phyloP scores from a whole-genome alignment of 92 coral and sea anemone genomes.

The Virgularia gustaviana region DNA sequence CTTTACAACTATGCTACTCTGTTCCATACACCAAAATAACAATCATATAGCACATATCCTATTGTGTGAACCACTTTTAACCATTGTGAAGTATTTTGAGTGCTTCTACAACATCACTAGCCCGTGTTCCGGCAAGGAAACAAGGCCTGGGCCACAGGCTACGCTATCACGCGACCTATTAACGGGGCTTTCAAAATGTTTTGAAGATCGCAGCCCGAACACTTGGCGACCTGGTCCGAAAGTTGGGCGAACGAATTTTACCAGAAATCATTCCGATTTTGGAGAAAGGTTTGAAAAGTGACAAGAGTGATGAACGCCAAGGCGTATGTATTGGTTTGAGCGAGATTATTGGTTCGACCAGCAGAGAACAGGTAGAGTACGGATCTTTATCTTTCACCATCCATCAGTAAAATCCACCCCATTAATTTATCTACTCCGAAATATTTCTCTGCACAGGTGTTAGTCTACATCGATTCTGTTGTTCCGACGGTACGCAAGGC shows the following conservation, averaged over 20 bases:
- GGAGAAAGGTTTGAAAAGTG: conserved; percentile 85
- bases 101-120: too few relatives aligned
- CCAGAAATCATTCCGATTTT: conserved; percentile 97
- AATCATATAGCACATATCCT: too few relatives aligned
- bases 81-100: too few relatives aligned
- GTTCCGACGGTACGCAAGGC: conserved; percentile 95
- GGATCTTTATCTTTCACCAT: not conserved
- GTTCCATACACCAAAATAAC: too few relatives aligned
- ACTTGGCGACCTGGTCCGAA: conserved; percentile 90
- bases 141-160: too few relatives aligned
- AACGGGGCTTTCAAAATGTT: not conserved
- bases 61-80: too few relatives aligned
- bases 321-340: conserved; percentile 98
- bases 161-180: not conserved
- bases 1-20: too few relatives aligned
- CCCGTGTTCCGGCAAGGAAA: too few relatives aligned
- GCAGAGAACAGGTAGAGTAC: conserved; percentile 89
- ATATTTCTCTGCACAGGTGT: conserved; percentile 45
- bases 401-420: not conserved
- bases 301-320: conserved; percentile 82
- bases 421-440: not conserved
- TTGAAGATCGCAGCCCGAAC: conserved; percentile 90
- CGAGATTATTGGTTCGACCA: conserved; percentile 90
- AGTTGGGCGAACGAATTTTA: conserved; percentile 87
- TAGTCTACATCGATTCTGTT: conserved; percentile 79